Base-by-base conservation (phyloP, 2,797 vertebrate species). In the Ambastaia sidthimunki region DNA sequence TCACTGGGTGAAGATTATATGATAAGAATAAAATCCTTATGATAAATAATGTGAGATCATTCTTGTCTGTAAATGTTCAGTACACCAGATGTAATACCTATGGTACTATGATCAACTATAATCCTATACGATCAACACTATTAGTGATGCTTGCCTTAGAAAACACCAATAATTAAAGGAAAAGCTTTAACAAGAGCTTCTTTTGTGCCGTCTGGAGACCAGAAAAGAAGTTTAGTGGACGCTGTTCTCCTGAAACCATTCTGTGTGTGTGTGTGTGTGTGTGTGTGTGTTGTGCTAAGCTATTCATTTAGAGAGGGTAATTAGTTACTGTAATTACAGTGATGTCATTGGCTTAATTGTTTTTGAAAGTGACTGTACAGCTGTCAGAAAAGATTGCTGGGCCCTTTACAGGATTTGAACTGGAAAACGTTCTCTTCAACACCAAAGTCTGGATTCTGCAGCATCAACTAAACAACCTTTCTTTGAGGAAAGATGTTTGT, bases 301-400 rank as follows among this genome's bases (percentile, higher is more conserved):
- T 94, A 94, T 95, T 95, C 95, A 93, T 95, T 95, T 95, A 94
- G 93, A 92, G 92, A 93, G 94, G 94, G 96, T 99, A 99, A 98
- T 99, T 99, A 99, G 96, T 98, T 98, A 98, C 96, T 97, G 97
- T 99, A 99, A 99, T 99, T 98, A 98, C 96, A 95, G 95, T 96
- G 96, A 98, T 98, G 97, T 97, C 96, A 98, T 95, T 98, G 97
- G 95, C 96, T 98, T 98, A 98, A 99, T 99, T 99, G 96, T 98
- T 98, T 99, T 98, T 80, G 65, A 98, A 98, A 97, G 96, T 95
- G 96, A 98, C 97, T 97, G 96, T 97, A 95, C 95, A 96, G 92
- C 96, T 99, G 96, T 97, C 96, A 96, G 96, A 97, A 96, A 97
- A 97, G 96, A 98, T 97, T 98, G 96, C 96, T 48, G 28, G 57